Evolutionary conservation across 2,888 invertebrate species (phyloP).

Genomic region (Stenoptilia bipunctidactyla): DNA sequence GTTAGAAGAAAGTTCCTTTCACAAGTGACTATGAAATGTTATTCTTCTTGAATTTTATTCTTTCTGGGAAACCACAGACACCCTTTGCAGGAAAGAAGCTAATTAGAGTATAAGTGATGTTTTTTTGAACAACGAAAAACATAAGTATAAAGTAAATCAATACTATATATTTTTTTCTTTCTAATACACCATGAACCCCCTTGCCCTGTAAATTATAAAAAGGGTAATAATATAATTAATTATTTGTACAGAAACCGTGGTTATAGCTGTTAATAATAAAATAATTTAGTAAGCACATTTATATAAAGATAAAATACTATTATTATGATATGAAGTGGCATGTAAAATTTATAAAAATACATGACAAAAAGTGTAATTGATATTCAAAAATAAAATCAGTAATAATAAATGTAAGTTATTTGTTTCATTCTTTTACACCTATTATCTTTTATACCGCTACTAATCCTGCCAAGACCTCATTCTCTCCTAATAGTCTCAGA

Average conservation of each 20-base stretch:
- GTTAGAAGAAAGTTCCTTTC: constrained; percentile 43
- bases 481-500: no score
- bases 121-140: constrained; percentile 22
- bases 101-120: constrained; percentile 3
- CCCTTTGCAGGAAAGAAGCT: constrained; percentile 16
- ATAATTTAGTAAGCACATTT: constrained; percentile 32
- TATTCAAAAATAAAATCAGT: constrained; percentile 58
- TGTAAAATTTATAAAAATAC: constrained; percentile 54
- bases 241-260: constrained; percentile 16
- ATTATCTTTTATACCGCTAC: no score
- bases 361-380: constrained; percentile 55
- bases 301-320: constrained; percentile 32
- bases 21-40: constrained; percentile 53
- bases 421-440: no score
- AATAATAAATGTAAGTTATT: constrained; percentile 47
- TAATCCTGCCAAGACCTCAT: no score
- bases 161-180: constrained; percentile 4
- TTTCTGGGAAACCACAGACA: constrained; percentile 17
- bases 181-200: no score
- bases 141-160: constrained; percentile 9
- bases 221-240: constrained; percentile 9
- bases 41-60: constrained; percentile 30
- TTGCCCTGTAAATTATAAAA: neutral
- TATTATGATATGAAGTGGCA: constrained; percentile 29
- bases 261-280: constrained; percentile 15